These are phyloP conservation scores for Eupithecia subumbrata DNA, from an alignment of 2,888 invertebrate species.

Conservation along the genomic window DNA sequence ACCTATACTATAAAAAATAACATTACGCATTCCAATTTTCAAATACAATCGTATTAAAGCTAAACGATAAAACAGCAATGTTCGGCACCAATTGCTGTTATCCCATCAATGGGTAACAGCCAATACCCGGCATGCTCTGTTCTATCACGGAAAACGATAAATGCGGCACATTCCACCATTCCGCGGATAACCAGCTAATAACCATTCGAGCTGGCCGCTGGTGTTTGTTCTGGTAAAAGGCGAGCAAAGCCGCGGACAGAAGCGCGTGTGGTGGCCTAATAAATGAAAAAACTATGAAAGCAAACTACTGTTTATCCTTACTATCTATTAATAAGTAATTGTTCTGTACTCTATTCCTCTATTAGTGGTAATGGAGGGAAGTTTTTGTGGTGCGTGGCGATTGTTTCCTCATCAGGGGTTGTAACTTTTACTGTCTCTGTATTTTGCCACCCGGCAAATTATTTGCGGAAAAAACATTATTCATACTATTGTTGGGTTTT, in stretches of 20 bases:
- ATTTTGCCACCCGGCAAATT: not conserved
- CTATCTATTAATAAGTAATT: not conserved
- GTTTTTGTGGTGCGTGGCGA: slow-evolving; percentile 32
- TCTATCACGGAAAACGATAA: not conserved
- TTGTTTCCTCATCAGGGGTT: slow-evolving; percentile 10
- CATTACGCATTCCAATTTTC: not conserved
- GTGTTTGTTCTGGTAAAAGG: not conserved
- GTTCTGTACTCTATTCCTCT: slow-evolving; percentile 21
- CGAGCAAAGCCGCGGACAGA: not conserved
- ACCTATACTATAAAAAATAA: not conserved
- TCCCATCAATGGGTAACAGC: not conserved
- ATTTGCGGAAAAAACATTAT: not conserved
- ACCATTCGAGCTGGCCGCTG: not conserved
- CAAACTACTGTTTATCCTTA: not conserved
- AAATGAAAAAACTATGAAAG: not conserved
- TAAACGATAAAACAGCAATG: not conserved
- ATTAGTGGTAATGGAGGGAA: slow-evolving; percentile 32
- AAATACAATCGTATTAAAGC: not conserved
- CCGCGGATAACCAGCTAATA: not conserved
- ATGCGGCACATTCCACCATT: slow-evolving; percentile 1
- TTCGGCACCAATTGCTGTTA: not conserved
- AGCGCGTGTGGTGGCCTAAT: not conserved
- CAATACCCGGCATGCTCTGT: not conserved
- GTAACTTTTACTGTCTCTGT: not conserved
- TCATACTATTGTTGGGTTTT: not conserved